Evolutionary conservation across 2,888 invertebrate genomes (phyloP).

Genomic region (Eretmocerus hayati): DNA sequence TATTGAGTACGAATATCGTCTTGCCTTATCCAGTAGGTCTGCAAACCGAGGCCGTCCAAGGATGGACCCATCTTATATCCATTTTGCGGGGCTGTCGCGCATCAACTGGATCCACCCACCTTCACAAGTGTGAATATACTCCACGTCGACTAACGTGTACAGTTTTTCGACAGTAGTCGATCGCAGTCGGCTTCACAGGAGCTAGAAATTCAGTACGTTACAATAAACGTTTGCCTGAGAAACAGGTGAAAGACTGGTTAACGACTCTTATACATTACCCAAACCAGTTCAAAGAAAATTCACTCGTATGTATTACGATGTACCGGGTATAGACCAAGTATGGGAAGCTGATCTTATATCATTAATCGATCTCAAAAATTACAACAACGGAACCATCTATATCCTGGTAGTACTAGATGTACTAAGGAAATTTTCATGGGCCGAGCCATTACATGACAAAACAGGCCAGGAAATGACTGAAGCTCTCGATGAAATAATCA

Average conservation of each 20-base stretch:
- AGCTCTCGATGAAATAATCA: conserved; percentile 24
- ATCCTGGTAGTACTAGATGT: conserved; percentile 20
- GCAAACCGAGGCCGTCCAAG: neutral
- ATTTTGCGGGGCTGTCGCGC: too few species aligned
- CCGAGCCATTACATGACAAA: conserved; percentile 25
- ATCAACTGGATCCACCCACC: too few species aligned
- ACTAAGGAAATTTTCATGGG: conserved; percentile 21
- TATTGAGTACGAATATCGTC: neutral
- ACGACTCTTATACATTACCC: conserved; percentile 21
- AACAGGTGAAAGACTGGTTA: conserved; percentile 20
- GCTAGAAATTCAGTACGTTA: neutral
- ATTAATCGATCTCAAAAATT: conserved; percentile 5
- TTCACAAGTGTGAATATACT: too few species aligned
- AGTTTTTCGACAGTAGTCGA: too few species aligned
- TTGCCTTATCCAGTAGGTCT: neutral
- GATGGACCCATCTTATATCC: neutral
- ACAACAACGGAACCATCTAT: conserved; percentile 10
- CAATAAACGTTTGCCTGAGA: neutral
- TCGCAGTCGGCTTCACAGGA: neutral
- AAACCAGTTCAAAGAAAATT: conserved; percentile 12
- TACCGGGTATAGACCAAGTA: conserved; percentile 20
- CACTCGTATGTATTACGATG: conserved; percentile 12
- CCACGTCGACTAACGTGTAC: too few species aligned
- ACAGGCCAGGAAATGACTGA: conserved; percentile 12
- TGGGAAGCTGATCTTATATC: too few species aligned